Percentiles rank a stretch among this genome's conserved stretches.
phyloP scores from a whole-genome alignment of 1,140 invertebrate species.

The Tetraneura akinire region DNA sequence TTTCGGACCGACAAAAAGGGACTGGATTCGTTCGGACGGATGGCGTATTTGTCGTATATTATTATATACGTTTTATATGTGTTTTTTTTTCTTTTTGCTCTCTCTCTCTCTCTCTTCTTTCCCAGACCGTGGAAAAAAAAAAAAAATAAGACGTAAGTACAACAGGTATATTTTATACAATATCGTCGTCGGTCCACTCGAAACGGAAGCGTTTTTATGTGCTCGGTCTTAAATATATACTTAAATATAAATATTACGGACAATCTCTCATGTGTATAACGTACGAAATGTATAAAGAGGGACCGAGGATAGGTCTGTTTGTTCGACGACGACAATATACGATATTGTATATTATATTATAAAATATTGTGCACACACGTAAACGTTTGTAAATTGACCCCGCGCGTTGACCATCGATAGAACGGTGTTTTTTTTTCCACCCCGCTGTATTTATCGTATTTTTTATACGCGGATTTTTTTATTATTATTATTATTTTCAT shows the following conservation, averaged over 20 bases:
- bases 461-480: conserved; percentile 9
- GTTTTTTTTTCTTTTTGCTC: neutral
- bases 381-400: neutral
- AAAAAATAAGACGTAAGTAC: no score
- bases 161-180: neutral
- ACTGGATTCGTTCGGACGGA: neutral
- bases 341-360: neutral
- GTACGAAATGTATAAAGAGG: neutral
- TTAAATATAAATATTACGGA: neutral
- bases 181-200: conserved; percentile 16
- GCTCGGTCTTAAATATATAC: neutral
- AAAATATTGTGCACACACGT: neutral
- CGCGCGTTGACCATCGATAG: conserved; percentile 34
- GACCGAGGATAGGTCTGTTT: conserved; percentile 25
- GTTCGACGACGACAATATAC: conserved; percentile 18
- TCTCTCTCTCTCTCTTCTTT: neutral
- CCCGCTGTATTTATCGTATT: neutral
- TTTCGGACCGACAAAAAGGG: conserved; percentile 18
- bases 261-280: neutral
- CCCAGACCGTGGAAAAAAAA: conserved; percentile 8
- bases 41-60: neutral
- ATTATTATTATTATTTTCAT: neutral
- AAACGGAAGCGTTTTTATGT: conserved; percentile 32
- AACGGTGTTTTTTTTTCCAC: conserved; percentile 27
- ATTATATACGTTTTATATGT: no score